phyloP scores from a whole-genome alignment of 2,797 vertebrate species.

The Protonibea diacanthus region DNA sequence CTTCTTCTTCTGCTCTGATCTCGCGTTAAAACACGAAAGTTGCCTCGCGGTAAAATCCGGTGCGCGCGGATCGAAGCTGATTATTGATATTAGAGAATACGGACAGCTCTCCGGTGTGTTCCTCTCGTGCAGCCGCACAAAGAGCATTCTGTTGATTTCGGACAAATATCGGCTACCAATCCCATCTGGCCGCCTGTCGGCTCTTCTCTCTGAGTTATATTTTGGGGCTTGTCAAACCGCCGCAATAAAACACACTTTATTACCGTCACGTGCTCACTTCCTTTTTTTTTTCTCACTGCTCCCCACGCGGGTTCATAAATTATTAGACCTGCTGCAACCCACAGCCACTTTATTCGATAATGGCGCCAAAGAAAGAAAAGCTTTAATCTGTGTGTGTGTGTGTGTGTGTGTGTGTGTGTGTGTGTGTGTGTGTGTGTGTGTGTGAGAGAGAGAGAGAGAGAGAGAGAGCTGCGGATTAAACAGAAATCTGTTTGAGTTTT shows the following conservation, averaged over 20 bases:
- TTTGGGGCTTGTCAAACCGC: constrained; percentile 95
- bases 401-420: not conserved
- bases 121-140: constrained; percentile 44
- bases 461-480: constrained; percentile 23
- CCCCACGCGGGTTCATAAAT: constrained; percentile 92
- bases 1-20: constrained; percentile 35
- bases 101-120: constrained; percentile 11
- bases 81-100: not conserved
- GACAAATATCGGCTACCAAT: constrained; percentile 72
- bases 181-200: constrained; percentile 79
- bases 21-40: constrained; percentile 53
- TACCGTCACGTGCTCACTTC: constrained; percentile 92
- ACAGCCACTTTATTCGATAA: constrained; percentile 83
- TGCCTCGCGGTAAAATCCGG: constrained; percentile 52
- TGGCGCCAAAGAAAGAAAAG: constrained; percentile 66
- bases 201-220: constrained; percentile 93
- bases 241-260: constrained; percentile 99
- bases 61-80: constrained; percentile 1
- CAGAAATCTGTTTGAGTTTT: too few relatives aligned
- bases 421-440: too few relatives aligned
- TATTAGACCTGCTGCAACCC: constrained; percentile 82
- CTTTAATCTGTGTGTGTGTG: constrained; percentile 42
- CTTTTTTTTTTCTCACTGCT: constrained; percentile 69
- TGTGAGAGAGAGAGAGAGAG: not conserved
- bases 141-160: constrained; percentile 75